Evolutionary conservation across 2,888 invertebrate species (phyloP).

Genomic region (Epiblema foenella): DNA sequence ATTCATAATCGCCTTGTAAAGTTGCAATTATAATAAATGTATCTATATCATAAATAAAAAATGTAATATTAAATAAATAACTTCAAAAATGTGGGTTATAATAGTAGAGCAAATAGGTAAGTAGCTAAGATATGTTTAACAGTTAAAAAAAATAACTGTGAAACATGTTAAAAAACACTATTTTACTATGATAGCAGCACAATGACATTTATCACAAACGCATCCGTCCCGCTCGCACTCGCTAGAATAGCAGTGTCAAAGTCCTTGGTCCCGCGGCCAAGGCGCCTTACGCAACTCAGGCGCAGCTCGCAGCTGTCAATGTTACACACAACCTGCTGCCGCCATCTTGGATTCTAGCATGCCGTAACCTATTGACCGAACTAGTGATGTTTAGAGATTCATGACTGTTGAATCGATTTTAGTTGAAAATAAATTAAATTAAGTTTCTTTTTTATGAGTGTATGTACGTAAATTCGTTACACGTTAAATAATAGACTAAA

Average conservation of each 20-base stretch:
- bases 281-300: slow-evolving; percentile 40
- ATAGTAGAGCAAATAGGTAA: too few species aligned
- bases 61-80: not conserved
- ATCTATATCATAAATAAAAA: not conserved
- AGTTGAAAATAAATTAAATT: not conserved
- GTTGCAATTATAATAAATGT: too few species aligned
- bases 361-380: slow-evolving; percentile 32
- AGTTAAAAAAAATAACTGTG: too few species aligned
- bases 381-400: slow-evolving; percentile 7
- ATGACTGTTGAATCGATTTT: not conserved
- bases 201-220: slow-evolving; percentile 13
- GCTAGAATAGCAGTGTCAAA: slow-evolving; percentile 16
- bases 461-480: too few species aligned
- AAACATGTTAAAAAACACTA: not conserved
- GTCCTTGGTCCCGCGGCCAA: slow-evolving; percentile 40
- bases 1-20: too few species aligned
- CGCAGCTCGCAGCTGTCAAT: slow-evolving; percentile 30
- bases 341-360: slow-evolving; percentile 27
- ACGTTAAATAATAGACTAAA: too few species aligned
- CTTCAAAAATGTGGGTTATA: too few species aligned
- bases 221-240: not conserved
- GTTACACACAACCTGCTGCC: slow-evolving; percentile 23
- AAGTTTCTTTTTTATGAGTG: not conserved
- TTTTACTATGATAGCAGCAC: not conserved
- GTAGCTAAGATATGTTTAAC: too few species aligned